These are phyloP conservation scores for Cotesia vestalis DNA, from an alignment of 1,140 invertebrate genomes.

Conservation along the genomic window DNA sequence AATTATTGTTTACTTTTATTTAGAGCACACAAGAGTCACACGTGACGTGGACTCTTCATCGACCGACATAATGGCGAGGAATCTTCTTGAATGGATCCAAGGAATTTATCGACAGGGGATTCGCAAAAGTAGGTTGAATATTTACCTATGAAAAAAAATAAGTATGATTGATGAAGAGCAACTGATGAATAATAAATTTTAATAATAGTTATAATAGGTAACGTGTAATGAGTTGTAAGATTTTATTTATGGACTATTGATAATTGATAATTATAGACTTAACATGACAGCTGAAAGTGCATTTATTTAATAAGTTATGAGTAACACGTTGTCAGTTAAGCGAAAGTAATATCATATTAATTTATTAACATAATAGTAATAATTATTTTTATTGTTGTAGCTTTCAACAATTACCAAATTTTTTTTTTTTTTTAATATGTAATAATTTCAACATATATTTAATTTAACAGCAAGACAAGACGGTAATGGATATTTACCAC, in stretches of 20 bases:
- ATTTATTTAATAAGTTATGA: not conserved
- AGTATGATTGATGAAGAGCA: not conserved
- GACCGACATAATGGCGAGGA: conserved; percentile 75
- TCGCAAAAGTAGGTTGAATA: conserved; percentile 70
- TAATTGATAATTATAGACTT: conserved; percentile 7
- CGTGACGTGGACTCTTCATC: conserved; percentile 47
- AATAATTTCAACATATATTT: not conserved
- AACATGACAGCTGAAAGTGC: not conserved
- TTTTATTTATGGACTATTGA: no score
- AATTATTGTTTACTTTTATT: conserved; percentile 24
- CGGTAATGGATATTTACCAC: conserved; percentile 68
- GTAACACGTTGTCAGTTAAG: not conserved
- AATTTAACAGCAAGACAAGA: conserved; percentile 71
- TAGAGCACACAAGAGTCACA: conserved; percentile 50
- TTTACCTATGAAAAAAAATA: not conserved
- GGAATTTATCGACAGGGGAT: conserved; percentile 73
- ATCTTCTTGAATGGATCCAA: conserved; percentile 78
- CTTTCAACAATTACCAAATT: not conserved
- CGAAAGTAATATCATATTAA: conserved; percentile 9
- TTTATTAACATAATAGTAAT: not conserved
- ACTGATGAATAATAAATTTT: no score
- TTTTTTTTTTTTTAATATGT: not conserved
- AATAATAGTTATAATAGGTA: no score
- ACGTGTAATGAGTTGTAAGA: no score
- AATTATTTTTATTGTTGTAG: not conserved